phyloP scores from a whole-genome alignment of 35 echinoderm and acorn worm species.

The Strongylocentrotus purpuratus region DNA sequence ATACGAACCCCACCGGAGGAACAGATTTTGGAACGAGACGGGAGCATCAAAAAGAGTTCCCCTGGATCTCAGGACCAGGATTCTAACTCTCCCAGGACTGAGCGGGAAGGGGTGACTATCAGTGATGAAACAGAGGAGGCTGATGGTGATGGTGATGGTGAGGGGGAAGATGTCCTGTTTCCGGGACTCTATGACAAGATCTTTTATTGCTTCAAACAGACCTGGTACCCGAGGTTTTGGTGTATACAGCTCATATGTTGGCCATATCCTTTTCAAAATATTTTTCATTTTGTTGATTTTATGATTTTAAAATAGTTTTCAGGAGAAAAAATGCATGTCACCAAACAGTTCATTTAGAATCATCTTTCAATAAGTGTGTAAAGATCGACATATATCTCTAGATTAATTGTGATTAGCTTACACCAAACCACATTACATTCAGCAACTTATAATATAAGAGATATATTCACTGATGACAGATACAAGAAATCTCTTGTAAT shows the following conservation, averaged over 20 bases:
- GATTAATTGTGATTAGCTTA: too few species aligned
- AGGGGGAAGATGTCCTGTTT: slow-evolving; percentile 73
- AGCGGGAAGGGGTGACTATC: slow-evolving; percentile 48
- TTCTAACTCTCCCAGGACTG: background rate
- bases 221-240: slow-evolving; percentile 64
- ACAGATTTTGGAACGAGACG: slow-evolving; percentile 30
- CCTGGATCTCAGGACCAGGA: background rate
- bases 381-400: too few species aligned
- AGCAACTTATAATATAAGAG: too few species aligned
- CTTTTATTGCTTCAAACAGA: slow-evolving; percentile 76
- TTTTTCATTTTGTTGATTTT: background rate
- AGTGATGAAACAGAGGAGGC: slow-evolving; percentile 49
- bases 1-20: slow-evolving; percentile 49
- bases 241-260: slow-evolving; percentile 93
- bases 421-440: too few species aligned
- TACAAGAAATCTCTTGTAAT: too few species aligned
- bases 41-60: background rate
- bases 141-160: slow-evolving; percentile 60
- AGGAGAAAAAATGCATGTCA: background rate
- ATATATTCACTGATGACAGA: too few species aligned
- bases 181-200: slow-evolving; percentile 83
- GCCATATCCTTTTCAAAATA: slow-evolving; percentile 90
- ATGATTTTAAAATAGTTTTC: background rate
- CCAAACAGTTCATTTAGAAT: background rate
- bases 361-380: too few species aligned